Conservation (phyloP, 2,888 invertebrate species). For the Meiosimyza decipiens region DNA sequence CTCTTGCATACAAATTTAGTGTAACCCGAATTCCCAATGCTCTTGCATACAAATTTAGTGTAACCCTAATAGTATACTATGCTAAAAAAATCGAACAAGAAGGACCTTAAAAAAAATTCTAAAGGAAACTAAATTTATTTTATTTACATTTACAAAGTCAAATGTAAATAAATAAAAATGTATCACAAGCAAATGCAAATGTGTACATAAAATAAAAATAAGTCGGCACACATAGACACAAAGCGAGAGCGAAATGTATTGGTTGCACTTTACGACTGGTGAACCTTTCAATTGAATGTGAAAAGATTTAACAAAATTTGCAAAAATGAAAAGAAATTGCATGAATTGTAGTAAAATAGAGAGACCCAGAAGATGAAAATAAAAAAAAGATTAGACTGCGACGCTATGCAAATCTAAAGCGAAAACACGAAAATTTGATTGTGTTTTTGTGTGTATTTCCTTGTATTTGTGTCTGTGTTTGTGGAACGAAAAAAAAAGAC, state of each 20-base stretch:
- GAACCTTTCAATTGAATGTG: constrained; percentile 25
- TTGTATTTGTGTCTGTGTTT: no score
- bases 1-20: constrained; percentile 23
- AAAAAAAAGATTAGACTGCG: not conserved
- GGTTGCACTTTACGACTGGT: constrained; percentile 9
- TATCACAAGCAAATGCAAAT: no score
- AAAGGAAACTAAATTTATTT: no score
- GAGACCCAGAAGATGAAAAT: not conserved
- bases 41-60: constrained; percentile 22
- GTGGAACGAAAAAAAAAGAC: constrained; percentile 1
- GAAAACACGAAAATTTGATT: no score
- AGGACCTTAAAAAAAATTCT: no score
- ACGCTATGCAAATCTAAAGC: no score
- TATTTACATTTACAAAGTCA: no score
- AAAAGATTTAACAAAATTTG: constrained; percentile 22
- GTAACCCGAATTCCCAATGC: constrained; percentile 21
- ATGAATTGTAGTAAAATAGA: not conserved
- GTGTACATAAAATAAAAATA: no score
- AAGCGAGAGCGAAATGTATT: no score
- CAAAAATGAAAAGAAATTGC: constrained; percentile 17
- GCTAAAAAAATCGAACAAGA: not conserved
- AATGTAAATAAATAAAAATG: no score
- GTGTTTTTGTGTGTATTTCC: no score
- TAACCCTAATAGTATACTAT: constrained; percentile 35
- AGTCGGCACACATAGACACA: no score